Percentiles rank a stretch among this genome's conserved stretches.
phyloP scores from a whole-genome alignment of 2,113 vertebrate genomes.

The Notiomystis cincta region DNA sequence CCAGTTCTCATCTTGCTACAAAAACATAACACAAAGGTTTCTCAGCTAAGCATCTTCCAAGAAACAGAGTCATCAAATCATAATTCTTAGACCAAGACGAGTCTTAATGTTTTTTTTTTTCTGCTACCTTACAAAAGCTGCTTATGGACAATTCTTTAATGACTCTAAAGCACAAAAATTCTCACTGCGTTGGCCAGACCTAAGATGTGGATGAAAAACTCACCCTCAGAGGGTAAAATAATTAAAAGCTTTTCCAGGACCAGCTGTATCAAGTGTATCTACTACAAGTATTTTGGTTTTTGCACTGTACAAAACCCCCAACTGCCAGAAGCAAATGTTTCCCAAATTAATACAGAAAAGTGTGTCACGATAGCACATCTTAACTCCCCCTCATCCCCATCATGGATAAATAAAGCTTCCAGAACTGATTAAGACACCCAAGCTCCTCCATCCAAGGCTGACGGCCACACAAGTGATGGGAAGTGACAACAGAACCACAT shows the following conservation, averaged over 20 bases:
- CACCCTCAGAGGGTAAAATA: not conserved
- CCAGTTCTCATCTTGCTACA: not conserved
- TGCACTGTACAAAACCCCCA: not conserved
- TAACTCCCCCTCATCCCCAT: not conserved
- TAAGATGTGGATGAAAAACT: accelerated
- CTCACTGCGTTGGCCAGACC: not conserved
- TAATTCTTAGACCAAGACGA: not conserved
- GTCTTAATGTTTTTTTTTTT: not conserved
- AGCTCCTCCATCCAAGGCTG: not conserved
- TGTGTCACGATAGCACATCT: not conserved
- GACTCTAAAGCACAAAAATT: not conserved
- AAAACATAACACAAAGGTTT: not conserved
- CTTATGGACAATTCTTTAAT: not conserved
- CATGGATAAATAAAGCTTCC: not conserved
- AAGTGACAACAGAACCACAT: not conserved
- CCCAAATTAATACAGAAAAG: not conserved
- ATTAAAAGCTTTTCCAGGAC: not conserved
- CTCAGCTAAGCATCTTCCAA: not conserved
- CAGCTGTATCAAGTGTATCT: not conserved
- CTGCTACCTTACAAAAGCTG: not conserved
- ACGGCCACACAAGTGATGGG: not conserved
- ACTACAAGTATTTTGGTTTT: not conserved
- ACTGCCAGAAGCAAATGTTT: not conserved
- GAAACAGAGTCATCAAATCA: not conserved
- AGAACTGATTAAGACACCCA: not conserved